Evolutionary conservation across 2,113 vertebrate species (phyloP).

Genomic region (Eleginops maclovinus): DNA sequence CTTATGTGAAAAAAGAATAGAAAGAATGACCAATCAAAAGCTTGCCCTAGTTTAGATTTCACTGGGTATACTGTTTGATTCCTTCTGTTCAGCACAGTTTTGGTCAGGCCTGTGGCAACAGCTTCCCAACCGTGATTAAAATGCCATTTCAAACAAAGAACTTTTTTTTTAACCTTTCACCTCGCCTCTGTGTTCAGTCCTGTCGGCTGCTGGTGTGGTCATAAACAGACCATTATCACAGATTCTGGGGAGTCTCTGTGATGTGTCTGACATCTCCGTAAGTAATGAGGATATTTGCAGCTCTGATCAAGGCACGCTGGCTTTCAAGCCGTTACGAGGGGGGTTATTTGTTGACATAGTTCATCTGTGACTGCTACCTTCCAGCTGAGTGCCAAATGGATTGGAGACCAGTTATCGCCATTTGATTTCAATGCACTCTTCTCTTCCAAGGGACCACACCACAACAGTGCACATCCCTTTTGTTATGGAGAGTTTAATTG

Average conservation of each 20-base stretch:
- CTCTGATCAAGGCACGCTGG: slow-evolving; percentile 39
- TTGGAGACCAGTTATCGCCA: slow-evolving; percentile 47
- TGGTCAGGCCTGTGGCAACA: not conserved
- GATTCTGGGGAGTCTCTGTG: slow-evolving; percentile 43
- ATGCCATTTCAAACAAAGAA: slow-evolving; percentile 10
- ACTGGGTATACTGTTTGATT: not conserved
- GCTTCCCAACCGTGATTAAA: slow-evolving; percentile 10
- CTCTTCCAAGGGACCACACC: slow-evolving; percentile 15
- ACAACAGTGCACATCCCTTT: not conserved
- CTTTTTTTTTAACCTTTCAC: slow-evolving; percentile 6
- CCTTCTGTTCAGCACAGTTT: not conserved
- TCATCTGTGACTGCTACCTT: slow-evolving; percentile 41
- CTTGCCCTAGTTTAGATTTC: not conserved
- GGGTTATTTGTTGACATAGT: slow-evolving; percentile 39
- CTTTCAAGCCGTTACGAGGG: slow-evolving; percentile 29
- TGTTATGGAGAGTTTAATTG: slow-evolving; percentile 37
- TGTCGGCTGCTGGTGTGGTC: slow-evolving; percentile 30
- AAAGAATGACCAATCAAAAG: not conserved
- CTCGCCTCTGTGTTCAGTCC: slow-evolving; percentile 5
- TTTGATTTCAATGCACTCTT: slow-evolving; percentile 49
- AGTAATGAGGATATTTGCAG: slow-evolving; percentile 58
- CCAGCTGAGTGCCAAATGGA: slow-evolving; percentile 50
- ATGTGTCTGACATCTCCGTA: slow-evolving; percentile 42
- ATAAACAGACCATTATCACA: slow-evolving; percentile 41
- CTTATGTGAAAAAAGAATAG: not conserved